phyloP scores from a whole-genome alignment of 53 echinoderm and acorn worm genomes.

The Echinometra lucunter region DNA sequence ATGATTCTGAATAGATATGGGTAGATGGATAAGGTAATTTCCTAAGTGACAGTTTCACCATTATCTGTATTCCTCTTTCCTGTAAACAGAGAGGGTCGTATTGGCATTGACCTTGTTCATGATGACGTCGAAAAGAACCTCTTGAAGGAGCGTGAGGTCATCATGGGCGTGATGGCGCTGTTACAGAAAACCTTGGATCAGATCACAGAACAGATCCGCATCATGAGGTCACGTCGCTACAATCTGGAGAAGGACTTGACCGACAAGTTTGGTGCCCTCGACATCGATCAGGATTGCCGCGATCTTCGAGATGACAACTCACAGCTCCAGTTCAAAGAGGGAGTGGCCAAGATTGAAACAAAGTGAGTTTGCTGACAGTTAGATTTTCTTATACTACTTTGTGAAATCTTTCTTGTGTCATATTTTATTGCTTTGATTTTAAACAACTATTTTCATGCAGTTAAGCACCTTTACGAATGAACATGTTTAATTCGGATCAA shows the following conservation, averaged over 20 bases:
- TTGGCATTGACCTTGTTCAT: conserved; percentile 93
- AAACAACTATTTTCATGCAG: no score
- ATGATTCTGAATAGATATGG: no score
- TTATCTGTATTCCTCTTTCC: background rate
- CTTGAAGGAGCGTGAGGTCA: conserved; percentile 88
- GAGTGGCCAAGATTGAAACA: conserved; percentile 94
- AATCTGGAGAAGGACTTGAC: conserved; percentile 94
- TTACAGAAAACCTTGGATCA: conserved; percentile 95
- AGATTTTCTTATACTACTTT: background rate
- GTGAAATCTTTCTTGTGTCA: background rate
- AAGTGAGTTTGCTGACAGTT: conserved; percentile 75
- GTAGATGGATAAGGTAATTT: no score
- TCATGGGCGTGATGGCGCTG: conserved; percentile 93
- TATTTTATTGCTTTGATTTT: no score
- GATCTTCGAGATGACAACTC: conserved; percentile 91
- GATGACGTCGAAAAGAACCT: conserved; percentile 97
- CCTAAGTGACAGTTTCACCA: no score
- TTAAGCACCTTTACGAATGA: no score
- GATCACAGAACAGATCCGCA: conserved; percentile 91
- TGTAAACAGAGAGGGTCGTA: conserved; percentile 81
- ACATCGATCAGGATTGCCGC: conserved; percentile 92
- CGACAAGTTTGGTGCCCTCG: conserved; percentile 91
- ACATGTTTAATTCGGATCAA: no score
- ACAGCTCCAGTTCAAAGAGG: conserved; percentile 73
- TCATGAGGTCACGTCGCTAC: conserved; percentile 92